A percentile compares a stretch with the other conserved stretches of the same genome.
Evolutionary conservation across 2,888 invertebrate species (phyloP).

Genomic region (Plutella xylostella): DNA sequence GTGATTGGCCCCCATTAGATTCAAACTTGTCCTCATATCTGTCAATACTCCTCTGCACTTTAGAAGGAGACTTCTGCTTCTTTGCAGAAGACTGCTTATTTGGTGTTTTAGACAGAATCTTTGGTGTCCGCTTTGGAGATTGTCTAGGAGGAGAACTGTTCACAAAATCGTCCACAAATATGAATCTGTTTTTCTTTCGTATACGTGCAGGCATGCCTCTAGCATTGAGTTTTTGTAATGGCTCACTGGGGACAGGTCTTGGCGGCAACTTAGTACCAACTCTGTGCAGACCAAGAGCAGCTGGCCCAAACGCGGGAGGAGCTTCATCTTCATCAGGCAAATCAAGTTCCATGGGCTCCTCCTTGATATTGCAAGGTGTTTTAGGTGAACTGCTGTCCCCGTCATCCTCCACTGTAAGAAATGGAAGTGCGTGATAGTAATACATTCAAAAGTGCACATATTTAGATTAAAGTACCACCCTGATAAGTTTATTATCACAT

Average conservation of each 20-base stretch:
- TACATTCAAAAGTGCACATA: slow-evolving; percentile 6
- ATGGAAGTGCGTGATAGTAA: slow-evolving; percentile 21
- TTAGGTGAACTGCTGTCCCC: slow-evolving; percentile 34
- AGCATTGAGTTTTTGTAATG: slow-evolving; percentile 84
- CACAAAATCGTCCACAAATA: slow-evolving; percentile 90
- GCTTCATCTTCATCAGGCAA: slow-evolving; percentile 76
- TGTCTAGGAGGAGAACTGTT: slow-evolving; percentile 80
- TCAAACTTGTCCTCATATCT: slow-evolving; percentile 55
- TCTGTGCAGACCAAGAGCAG: slow-evolving; percentile 83
- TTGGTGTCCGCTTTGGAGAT: slow-evolving; percentile 76
- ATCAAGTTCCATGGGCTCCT: slow-evolving; percentile 73
- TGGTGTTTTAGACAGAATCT: slow-evolving; percentile 65
- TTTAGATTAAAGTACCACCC: not conserved
- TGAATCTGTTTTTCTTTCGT: slow-evolving; percentile 88
- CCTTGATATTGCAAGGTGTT: slow-evolving; percentile 53
- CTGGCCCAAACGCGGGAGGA: slow-evolving; percentile 80
- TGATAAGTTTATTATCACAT: not conserved
- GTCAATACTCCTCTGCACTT: slow-evolving; percentile 59
- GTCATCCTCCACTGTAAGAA: slow-evolving; percentile 40
- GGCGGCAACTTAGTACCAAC: slow-evolving; percentile 82
- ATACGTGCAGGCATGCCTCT: slow-evolving; percentile 92
- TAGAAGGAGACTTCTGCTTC: slow-evolving; percentile 63
- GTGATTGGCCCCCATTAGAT: slow-evolving; percentile 57
- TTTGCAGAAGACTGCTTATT: slow-evolving; percentile 50
- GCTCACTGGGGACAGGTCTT: slow-evolving; percentile 77